These are phyloP conservation scores for Catocala nupta DNA, from an alignment of 2,888 invertebrate genomes.

Conservation along the genomic window DNA sequence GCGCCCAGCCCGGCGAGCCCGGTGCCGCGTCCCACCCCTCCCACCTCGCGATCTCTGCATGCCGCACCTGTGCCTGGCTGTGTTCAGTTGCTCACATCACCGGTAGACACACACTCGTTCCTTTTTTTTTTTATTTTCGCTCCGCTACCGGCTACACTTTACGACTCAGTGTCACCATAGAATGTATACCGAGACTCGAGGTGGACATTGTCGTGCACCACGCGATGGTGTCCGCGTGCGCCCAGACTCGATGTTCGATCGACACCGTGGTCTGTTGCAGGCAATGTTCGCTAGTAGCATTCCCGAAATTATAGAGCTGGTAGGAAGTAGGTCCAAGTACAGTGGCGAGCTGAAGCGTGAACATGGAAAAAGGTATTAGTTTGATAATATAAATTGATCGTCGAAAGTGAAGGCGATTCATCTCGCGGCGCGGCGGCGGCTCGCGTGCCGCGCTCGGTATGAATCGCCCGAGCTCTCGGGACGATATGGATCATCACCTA, in stretches of 20 bases:
- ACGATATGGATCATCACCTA: conserved; percentile 80
- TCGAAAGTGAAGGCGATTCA: conserved; percentile 82
- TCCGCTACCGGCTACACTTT: conserved; percentile 85
- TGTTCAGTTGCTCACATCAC: conserved; percentile 87
- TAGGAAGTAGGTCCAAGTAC: conserved; percentile 99
- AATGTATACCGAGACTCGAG: conserved; percentile 77
- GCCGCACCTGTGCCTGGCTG: conserved; percentile 87
- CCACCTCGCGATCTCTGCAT: conserved; percentile 83
- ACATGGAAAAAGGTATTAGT: conserved; percentile 98
- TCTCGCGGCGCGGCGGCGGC: conserved; percentile 60
- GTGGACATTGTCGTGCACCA: conserved; percentile 87
- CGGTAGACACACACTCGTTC: conserved; percentile 84
- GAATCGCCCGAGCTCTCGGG: conserved; percentile 80
- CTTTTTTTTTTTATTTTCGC: conserved; percentile 82
- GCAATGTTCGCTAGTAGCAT: conserved; percentile 99
- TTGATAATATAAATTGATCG: conserved; percentile 79
- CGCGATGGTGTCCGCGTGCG: conserved; percentile 82
- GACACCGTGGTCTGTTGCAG: conserved; percentile 92
- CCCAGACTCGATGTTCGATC: conserved; percentile 75
- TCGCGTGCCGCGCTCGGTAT: conserved; percentile 63
- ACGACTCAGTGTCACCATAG: conserved; percentile 79
- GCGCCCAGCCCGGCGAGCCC: conserved; percentile 62
- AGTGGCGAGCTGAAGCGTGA: conserved; percentile 99
- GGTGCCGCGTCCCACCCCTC: conserved; percentile 79
- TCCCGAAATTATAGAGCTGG: conserved; percentile 99